Base-by-base conservation (phyloP, 2,888 invertebrate species). In the Xylota sylvarum region DNA sequence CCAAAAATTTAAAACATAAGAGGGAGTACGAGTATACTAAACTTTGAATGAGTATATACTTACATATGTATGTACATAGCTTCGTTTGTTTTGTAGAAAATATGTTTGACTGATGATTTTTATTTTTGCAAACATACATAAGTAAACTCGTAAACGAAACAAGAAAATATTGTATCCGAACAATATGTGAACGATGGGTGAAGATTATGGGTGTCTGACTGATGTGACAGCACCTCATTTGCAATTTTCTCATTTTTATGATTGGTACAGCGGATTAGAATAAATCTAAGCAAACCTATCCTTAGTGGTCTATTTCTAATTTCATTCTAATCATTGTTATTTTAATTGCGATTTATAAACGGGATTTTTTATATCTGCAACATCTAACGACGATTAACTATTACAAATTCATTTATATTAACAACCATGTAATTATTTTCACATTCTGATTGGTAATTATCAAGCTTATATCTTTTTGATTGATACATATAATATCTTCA, bases 1-100 rank as follows among this genome's bases (percentile, higher is more conserved):
- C 32, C 7, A 55, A 27, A 55, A 55, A 70, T 17, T 9, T 5
- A 32, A n/a, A n/a, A n/a, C n/a, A n/a, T n/a, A n/a, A n/a, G n/a
- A n/a, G n/a, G n/a, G n/a, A n/a, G n/a, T n/a, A n/a, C n/a, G n/a
- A n/a, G n/a, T n/a, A n/a, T 46, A 14, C 46, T 46, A 5, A 19
- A 48, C 19, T 19, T 7, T 9, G 23, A 50, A 0, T 19, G 46
- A 17, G 7, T 46, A n/a, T n/a, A n/a, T n/a, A 17, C 23, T 23
- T n/a, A n/a, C 23, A 3, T 23, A 23, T 3, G 23, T 23, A 23
- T 23, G 23, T 2, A n/a, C 7, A 17, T 46, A 46, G 43, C 14
- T 14, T 14, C 6, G 14, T 14, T 14, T 6, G 43, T 17, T 46
- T 46, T 46, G 46, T 46, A 6, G 12, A 37, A 37, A 12, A 37